Conservation (phyloP, 1,140 invertebrate genomes). For the Drosophila watanabei region DNA sequence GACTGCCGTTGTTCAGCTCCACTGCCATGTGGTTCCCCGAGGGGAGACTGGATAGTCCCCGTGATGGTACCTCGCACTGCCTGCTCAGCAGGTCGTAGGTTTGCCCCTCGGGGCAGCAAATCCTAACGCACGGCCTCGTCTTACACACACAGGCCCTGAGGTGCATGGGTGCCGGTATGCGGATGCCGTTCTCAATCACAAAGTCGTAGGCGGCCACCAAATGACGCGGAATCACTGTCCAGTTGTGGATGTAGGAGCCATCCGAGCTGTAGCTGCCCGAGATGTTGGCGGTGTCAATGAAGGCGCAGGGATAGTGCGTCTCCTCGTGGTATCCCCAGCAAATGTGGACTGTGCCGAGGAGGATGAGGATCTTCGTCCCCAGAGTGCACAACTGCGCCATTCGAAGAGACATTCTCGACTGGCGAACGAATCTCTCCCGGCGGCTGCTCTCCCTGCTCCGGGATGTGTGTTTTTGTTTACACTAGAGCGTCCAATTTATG, state of each 20-base stretch:
- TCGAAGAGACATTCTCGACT: slow-evolving; percentile 33
- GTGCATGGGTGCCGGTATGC: slow-evolving; percentile 56
- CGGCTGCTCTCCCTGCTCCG: background rate
- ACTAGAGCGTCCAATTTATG: slow-evolving; percentile 41
- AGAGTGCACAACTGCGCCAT: slow-evolving; percentile 42
- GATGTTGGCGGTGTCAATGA: slow-evolving; percentile 80
- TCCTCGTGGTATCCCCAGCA: slow-evolving; percentile 57
- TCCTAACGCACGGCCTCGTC: slow-evolving; percentile 65
- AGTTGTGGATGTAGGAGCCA: slow-evolving; percentile 62
- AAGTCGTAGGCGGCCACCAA: slow-evolving; percentile 75
- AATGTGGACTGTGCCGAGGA: background rate
- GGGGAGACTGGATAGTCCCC: slow-evolving; percentile 4
- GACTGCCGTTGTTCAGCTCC: slow-evolving; percentile 40
- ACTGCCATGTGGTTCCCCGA: slow-evolving; percentile 48
- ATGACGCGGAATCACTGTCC: slow-evolving; percentile 65
- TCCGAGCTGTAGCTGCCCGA: slow-evolving; percentile 58
- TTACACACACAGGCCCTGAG: slow-evolving; percentile 76
- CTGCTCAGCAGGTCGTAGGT: slow-evolving; percentile 56
- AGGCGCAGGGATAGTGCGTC: slow-evolving; percentile 73
- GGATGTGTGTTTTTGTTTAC: slow-evolving; percentile 56
- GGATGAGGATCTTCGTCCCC: slow-evolving; percentile 18
- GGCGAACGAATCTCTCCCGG: background rate
- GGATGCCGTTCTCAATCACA: slow-evolving; percentile 70
- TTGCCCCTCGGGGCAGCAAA: slow-evolving; percentile 65
- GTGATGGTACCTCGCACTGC: slow-evolving; percentile 16